A percentile compares a stretch with the other conserved stretches of the same genome.
Conservation (phyloP, 2,888 invertebrate species). For the Stegana nigrithorax region DNA sequence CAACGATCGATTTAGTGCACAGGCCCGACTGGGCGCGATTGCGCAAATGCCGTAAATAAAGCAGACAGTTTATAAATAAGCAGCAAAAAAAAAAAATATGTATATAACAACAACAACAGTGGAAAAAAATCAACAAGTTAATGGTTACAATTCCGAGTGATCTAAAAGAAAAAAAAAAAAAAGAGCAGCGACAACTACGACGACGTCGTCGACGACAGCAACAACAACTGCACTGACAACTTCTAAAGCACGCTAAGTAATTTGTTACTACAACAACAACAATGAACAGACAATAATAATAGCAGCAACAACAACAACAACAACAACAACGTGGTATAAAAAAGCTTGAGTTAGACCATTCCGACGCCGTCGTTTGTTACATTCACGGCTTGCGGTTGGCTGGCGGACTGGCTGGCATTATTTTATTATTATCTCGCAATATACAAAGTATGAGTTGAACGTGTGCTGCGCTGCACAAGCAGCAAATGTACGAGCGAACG, state of each 20-base stretch:
- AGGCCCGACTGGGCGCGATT: slow-evolving; percentile 12
- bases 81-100: background rate
- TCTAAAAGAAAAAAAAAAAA: background rate
- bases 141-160: slow-evolving; percentile 2
- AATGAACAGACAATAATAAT: background rate
- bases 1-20: slow-evolving; percentile 5
- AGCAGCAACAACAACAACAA: background rate
- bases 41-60: slow-evolving; percentile 18
- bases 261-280: slow-evolving; percentile 20
- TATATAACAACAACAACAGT: background rate
- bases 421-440: slow-evolving; percentile 12
- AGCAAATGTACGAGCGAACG: background rate
- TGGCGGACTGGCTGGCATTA: slow-evolving; percentile 6
- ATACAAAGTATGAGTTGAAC: slow-evolving; percentile 4
- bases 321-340: background rate
- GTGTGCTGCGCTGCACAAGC: background rate
- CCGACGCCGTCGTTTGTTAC: background rate
- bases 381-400: background rate
- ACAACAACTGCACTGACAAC: slow-evolving; percentile 8
- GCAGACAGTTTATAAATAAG: slow-evolving; percentile 16
- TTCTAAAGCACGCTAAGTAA: slow-evolving; percentile 24
- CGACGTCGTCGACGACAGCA: background rate
- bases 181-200: background rate
- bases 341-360: background rate
- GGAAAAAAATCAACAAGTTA: background rate